Evolutionary conservation across 1,140 invertebrate species (phyloP).

Genomic region (Apolygus lucorum): DNA sequence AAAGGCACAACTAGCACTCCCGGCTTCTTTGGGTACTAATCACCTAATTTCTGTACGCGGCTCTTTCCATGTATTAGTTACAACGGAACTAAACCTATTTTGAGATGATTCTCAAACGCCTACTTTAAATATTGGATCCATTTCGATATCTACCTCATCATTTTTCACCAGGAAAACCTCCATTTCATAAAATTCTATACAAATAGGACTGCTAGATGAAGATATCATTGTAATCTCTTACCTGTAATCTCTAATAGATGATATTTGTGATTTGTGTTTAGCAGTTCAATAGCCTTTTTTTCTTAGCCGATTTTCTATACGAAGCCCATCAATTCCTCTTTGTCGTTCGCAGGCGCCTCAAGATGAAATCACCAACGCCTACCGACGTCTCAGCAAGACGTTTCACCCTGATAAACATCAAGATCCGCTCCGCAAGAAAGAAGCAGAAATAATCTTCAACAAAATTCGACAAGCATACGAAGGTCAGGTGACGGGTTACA

Average conservation of each 20-base stretch:
- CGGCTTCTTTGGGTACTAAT: no score
- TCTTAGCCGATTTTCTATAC: background rate
- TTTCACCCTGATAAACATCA: slow-evolving; percentile 94
- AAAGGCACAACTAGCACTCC: no score
- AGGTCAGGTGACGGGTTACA: slow-evolving; percentile 48
- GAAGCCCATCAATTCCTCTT: slow-evolving; percentile 1
- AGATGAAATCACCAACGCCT: slow-evolving; percentile 87
- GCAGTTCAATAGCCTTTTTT: background rate
- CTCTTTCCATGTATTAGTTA: no score
- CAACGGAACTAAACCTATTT: no score
- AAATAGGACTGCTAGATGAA: background rate
- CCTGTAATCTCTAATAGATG: background rate
- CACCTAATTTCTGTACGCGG: no score
- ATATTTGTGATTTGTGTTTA: background rate
- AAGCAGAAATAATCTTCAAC: slow-evolving; percentile 85
- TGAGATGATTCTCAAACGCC: no score
- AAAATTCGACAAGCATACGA: slow-evolving; percentile 89
- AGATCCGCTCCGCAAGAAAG: slow-evolving; percentile 65
- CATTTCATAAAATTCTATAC: no score
- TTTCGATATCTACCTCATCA: no score
- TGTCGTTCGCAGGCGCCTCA: slow-evolving; percentile 58
- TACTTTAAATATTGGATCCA: no score
- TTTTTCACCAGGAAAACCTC: no score
- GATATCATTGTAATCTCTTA: background rate
- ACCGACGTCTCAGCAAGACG: slow-evolving; percentile 68